Percentiles rank a stretch among this genome's conserved stretches.
Evolutionary conservation across 2,888 invertebrate species (phyloP).

Genomic region (Pandemis cinnamomeana): DNA sequence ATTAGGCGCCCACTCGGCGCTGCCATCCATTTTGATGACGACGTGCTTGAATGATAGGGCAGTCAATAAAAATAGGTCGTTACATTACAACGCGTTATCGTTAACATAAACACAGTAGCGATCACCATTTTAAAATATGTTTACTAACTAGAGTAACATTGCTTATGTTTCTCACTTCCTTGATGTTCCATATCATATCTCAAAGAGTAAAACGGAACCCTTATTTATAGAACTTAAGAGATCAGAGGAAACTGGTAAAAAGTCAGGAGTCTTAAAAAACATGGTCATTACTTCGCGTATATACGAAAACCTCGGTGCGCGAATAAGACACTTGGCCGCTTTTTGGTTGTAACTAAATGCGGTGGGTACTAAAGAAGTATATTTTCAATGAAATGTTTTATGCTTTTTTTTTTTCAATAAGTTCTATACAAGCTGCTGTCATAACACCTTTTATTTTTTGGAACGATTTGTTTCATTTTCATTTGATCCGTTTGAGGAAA

Average conservation of each 20-base stretch:
- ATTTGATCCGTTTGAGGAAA: constrained; percentile 29
- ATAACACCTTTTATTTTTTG: constrained; percentile 1
- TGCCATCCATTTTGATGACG: constrained; percentile 28
- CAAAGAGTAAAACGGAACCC: too few relatives aligned
- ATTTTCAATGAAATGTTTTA: background rate
- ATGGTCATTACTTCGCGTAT: too few relatives aligned
- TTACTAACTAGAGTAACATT: background rate
- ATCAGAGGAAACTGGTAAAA: too few relatives aligned
- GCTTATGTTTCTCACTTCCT: background rate
- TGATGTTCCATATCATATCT: too few relatives aligned
- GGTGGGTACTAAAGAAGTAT: background rate
- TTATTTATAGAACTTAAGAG: too few relatives aligned
- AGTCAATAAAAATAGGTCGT: constrained; percentile 7
- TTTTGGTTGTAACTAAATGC: too few relatives aligned
- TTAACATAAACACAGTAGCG: background rate
- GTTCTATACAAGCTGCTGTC: background rate
- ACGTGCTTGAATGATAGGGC: constrained; percentile 21
- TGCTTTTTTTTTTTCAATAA: background rate
- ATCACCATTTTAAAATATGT: background rate
- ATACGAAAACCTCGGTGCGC: too few relatives aligned
- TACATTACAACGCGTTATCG: background rate
- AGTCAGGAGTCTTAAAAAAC: too few relatives aligned
- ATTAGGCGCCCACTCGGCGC: constrained; percentile 27
- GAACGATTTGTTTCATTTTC: constrained; percentile 10
- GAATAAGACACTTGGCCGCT: too few relatives aligned